Conservation (phyloP, 1,140 invertebrate genomes). For the Drosophila simulans region DNA sequence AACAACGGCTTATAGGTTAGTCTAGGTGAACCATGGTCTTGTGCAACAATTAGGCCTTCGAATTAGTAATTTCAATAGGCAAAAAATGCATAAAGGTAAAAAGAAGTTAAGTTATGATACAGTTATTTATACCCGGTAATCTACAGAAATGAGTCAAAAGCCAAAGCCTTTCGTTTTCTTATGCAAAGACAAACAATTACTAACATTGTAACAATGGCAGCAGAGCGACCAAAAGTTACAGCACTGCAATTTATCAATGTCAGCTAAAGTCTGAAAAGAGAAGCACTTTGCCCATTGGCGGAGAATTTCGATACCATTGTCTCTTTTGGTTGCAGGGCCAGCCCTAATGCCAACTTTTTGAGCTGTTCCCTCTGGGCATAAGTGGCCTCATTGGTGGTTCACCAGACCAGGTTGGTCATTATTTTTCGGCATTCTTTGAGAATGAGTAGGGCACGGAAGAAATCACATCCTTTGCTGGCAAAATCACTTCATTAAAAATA, state of each 20-base stretch:
- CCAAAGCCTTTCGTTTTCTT: constrained; percentile 43
- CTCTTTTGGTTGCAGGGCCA: constrained; percentile 24
- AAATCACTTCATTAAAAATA: constrained; percentile 79
- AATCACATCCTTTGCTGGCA: constrained; percentile 67
- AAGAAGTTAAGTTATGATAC: too few species aligned
- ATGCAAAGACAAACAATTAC: constrained; percentile 21
- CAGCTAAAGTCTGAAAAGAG: constrained; percentile 30
- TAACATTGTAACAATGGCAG: constrained; percentile 69
- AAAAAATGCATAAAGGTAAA: too few species aligned
- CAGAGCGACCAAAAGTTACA: constrained; percentile 70
- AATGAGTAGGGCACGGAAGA: constrained; percentile 15
- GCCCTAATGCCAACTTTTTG: constrained; percentile 64
- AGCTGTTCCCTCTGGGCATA: constrained; percentile 37
- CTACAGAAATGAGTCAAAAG: not conserved
- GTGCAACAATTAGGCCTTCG: too few species aligned
- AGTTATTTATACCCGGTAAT: too few species aligned
- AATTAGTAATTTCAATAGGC: too few species aligned
- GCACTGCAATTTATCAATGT: constrained; percentile 78
- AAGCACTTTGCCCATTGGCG: constrained; percentile 60
- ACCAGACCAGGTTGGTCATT: constrained; percentile 46
- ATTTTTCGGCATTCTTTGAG: constrained; percentile 37
- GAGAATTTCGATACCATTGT: constrained; percentile 47
- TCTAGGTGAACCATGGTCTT: too few species aligned
- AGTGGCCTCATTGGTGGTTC: constrained; percentile 63
- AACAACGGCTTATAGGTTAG: too few species aligned